Base-by-base conservation (phyloP, 2,797 vertebrate species). In the Aplochiton taeniatus region DNA sequence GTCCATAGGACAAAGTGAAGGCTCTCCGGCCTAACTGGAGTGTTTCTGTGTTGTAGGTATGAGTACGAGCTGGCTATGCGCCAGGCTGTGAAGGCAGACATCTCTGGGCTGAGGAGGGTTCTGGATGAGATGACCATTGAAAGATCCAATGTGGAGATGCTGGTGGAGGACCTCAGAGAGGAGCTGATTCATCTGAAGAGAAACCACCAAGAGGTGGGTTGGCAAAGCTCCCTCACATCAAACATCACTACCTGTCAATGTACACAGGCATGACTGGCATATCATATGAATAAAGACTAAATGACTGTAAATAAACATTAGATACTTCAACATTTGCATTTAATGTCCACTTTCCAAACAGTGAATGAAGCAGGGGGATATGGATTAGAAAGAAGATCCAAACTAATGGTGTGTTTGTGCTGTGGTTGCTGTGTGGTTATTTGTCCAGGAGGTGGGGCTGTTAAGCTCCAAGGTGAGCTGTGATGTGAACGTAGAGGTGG, bases 401-500 rank as follows among this genome's bases (percentile, higher is more conserved):
- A 31, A 31, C 9, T 42, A 11, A 9, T 18, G n/a, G n/a, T 48
- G 17, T 41, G 31, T 31, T 62, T 58, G 16, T 47, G 54, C 68
- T 94, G 93, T 93, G 94, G 73, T 83, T 95, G 84, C 11, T 72
- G n/a, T n/a, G n/a, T n/a, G n/a, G n/a, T n/a, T n/a, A n/a, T n/a
- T n/a, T n/a, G 0, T 6, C 76, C 52, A 70, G 31, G 31, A 31
- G 31, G 31, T 31, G 31, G 31, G 2, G 31, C 31, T 31, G 31
- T 31, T 92, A 75, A 68, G 86, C 0, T 52, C 80, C 56, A 92
- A 94, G 78, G 76, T 92, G 81, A 83, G 86, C 0, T 94, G 94
- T 0, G 91, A 93, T 9, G 90, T 96, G 76, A 92, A 89, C 0
- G 95, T 96, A 81, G 93, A 95, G 84, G 92, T 96, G 89, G 92